Evolutionary conservation across 2,888 invertebrate species (phyloP).

Genomic region (Leptura quadrifasciata): DNA sequence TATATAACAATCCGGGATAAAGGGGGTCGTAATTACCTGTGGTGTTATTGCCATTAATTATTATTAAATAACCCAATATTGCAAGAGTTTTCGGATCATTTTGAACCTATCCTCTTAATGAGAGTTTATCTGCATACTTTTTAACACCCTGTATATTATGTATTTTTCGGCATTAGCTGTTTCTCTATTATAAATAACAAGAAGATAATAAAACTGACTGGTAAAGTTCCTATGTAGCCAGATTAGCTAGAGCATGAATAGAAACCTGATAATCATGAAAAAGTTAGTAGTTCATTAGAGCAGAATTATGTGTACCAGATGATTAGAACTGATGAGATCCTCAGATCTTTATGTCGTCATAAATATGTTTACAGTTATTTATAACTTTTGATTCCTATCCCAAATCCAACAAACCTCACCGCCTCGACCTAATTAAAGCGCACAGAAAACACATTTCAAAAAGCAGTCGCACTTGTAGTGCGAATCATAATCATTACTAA

Average conservation of each 20-base stretch:
- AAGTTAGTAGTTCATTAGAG: constrained; percentile 31
- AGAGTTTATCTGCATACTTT: too few relatives aligned
- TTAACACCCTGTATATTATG: too few relatives aligned
- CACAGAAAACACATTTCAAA: neutral
- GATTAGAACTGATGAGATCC: constrained; percentile 43
- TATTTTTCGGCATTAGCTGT: neutral
- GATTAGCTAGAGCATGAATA: neutral
- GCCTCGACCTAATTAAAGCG: constrained; percentile 40
- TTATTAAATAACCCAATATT: too few relatives aligned
- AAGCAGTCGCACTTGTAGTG: constrained; percentile 18
- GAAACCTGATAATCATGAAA: constrained; percentile 31
- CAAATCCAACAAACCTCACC: constrained; percentile 46
- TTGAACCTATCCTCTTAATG: too few relatives aligned
- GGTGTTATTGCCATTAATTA: too few relatives aligned
- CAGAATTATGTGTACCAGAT: constrained; percentile 46
- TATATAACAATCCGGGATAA: too few relatives aligned
- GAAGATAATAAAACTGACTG: neutral
- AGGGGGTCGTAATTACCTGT: too few relatives aligned
- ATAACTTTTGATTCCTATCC: constrained; percentile 47
- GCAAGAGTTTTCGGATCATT: too few relatives aligned
- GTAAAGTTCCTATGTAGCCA: neutral
- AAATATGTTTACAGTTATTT: constrained; percentile 49
- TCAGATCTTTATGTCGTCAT: constrained; percentile 47
- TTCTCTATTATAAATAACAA: neutral
- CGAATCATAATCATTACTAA: constrained; percentile 34